Evolutionary conservation across 2,797 vertebrate species (phyloP).

Genomic region (Anas acuta): DNA sequence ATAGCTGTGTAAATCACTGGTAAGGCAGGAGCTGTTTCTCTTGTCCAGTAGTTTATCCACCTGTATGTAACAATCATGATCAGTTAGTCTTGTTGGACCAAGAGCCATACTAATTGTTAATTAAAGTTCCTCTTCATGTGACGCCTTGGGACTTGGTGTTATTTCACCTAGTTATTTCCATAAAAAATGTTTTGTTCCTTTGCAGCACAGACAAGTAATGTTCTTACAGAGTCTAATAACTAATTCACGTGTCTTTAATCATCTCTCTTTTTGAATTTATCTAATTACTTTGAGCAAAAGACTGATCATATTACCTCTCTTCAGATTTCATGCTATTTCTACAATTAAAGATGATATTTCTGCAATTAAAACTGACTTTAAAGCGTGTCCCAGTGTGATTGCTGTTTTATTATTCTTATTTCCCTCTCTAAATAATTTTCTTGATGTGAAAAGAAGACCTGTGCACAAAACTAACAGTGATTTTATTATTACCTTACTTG

Average conservation of each 20-base stretch:
- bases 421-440: background rate
- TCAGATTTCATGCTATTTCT: constrained; percentile 34
- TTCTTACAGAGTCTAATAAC: constrained; percentile 14
- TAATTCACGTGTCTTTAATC: constrained; percentile 35
- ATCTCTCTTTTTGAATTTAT: constrained; percentile 17
- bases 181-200: background rate
- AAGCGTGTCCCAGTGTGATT: background rate
- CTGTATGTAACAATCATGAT: background rate
- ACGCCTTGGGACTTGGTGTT: background rate
- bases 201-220: background rate
- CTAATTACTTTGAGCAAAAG: constrained; percentile 30
- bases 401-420: background rate
- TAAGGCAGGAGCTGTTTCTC: background rate
- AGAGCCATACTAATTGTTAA: background rate
- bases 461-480: background rate
- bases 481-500: background rate
- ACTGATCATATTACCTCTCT: background rate
- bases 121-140: background rate
- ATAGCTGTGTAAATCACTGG: background rate
- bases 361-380: constrained; percentile 21
- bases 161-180: background rate
- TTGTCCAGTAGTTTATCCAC: background rate
- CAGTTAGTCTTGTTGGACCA: background rate
- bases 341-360: constrained; percentile 17
- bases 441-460: background rate